Conservation (phyloP, 2,888 invertebrate species). For the Phrixothrix hirtus region DNA sequence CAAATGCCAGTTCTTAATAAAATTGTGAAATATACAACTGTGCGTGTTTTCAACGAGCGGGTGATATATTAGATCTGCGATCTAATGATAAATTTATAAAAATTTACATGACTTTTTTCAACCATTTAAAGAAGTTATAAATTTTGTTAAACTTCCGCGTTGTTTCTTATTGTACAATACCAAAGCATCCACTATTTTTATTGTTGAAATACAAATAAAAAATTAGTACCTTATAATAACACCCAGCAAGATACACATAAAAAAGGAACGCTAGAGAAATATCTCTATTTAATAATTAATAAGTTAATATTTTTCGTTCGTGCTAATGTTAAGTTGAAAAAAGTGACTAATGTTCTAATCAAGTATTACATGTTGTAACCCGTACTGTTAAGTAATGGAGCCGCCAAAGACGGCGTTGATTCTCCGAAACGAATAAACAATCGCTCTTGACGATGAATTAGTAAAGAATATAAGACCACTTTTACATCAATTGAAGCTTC, state of each 20-base stretch:
- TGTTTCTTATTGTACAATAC: background rate
- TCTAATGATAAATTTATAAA: constrained; percentile 1
- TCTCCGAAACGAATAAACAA: constrained; percentile 12
- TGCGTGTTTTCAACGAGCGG: constrained; percentile 3
- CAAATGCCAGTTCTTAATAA: constrained; percentile 13
- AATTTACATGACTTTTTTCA: constrained; percentile 1
- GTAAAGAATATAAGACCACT: background rate
- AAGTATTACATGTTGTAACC: constrained; percentile 11
- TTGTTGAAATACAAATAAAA: constrained; percentile 9
- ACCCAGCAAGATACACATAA: constrained; percentile 12
- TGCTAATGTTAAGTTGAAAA: constrained; percentile 17
- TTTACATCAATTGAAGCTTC: background rate
- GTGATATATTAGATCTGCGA: constrained; percentile 4
- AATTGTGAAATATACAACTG: constrained; percentile 11
- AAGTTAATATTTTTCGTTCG: constrained; percentile 17
- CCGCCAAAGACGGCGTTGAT: constrained; percentile 15
- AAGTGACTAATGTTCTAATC: constrained; percentile 22
- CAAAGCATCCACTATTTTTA: constrained; percentile 1
- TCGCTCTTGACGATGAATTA: constrained; percentile 9
- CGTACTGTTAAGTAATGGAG: constrained; percentile 19
- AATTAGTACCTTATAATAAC: constrained; percentile 13
- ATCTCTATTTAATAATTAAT: constrained; percentile 17
- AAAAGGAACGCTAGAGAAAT: constrained; percentile 1
- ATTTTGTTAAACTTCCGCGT: constrained; percentile 2
- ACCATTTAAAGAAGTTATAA: background rate